Percentiles rank a stretch among this genome's conserved stretches.
phyloP scores from a whole-genome alignment of 2,888 invertebrate species.

The Erebia aethiops region DNA sequence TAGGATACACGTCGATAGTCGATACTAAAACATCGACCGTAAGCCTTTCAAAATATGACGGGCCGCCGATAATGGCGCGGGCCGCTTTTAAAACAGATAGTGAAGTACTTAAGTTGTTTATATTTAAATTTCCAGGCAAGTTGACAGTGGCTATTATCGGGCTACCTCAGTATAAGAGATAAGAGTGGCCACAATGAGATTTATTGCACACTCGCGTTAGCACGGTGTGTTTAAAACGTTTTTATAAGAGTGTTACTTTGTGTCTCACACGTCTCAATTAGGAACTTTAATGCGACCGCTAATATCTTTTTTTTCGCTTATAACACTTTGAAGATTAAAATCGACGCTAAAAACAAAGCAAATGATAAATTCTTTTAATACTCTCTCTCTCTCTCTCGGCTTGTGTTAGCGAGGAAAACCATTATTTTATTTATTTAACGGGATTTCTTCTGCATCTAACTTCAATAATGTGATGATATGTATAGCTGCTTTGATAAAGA shows the following conservation, averaged over 20 bases:
- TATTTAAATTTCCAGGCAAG: constrained; percentile 70
- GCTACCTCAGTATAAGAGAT: constrained; percentile 69
- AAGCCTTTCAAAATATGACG: constrained; percentile 46
- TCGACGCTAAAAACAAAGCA: constrained; percentile 31
- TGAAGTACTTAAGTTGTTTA: constrained; percentile 64
- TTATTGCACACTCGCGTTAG: constrained; percentile 72
- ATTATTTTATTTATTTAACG: background rate
- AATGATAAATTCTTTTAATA: constrained; percentile 18
- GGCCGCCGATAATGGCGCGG: constrained; percentile 46
- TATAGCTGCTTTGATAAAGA: too few species aligned
- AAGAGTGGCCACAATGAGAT: constrained; percentile 73
- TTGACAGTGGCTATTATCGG: constrained; percentile 69
- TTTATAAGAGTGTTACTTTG: constrained; percentile 59
- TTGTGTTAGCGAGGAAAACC: background rate
- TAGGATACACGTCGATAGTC: constrained; percentile 9
- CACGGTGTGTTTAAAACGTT: constrained; percentile 58
- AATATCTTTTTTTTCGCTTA: constrained; percentile 50
- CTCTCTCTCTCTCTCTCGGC: background rate
- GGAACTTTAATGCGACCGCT: constrained; percentile 59
- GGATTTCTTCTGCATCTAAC: too few species aligned
- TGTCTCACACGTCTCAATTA: constrained; percentile 69
- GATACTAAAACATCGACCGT: constrained; percentile 31
- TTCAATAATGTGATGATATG: too few species aligned
- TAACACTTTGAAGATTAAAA: constrained; percentile 43
- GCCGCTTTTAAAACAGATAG: constrained; percentile 48